Conservation (phyloP, 2,797 vertebrate genomes). For the Leuciscus waleckii region DNA sequence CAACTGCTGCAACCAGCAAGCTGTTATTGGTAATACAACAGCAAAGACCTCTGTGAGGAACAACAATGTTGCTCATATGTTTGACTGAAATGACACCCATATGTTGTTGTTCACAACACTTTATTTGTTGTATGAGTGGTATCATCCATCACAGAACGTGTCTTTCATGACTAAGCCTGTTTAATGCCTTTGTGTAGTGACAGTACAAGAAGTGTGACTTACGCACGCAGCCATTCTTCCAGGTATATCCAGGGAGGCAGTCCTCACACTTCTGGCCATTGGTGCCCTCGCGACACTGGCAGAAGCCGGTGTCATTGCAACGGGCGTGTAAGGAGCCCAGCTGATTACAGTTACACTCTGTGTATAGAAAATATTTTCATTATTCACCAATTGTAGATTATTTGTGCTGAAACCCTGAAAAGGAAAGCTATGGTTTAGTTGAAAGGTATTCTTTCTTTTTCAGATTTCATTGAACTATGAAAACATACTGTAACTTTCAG, state of each 20-base stretch:
- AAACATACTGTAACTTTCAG: not conserved
- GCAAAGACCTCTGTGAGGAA: conserved; percentile 27
- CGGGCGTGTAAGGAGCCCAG: conserved; percentile 86
- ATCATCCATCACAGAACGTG: conserved; percentile 2
- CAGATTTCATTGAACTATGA: conserved; percentile 6
- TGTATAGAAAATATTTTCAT: conserved; percentile 6
- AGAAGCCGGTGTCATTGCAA: conserved; percentile 89
- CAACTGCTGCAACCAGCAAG: conserved; percentile 1
- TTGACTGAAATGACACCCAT: conserved; percentile 21
- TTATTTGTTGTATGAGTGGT: not conserved
- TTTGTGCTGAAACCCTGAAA: not conserved
- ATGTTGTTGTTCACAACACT: conserved; percentile 38
- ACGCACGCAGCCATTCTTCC: conserved; percentile 87
- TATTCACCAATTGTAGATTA: not conserved
- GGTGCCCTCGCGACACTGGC: conserved; percentile 89
- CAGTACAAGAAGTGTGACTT: conserved; percentile 69
- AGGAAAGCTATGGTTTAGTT: not conserved
- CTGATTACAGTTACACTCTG: conserved; percentile 89
- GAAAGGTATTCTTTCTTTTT: not conserved
- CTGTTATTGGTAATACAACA: conserved; percentile 24
- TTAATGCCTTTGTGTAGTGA: conserved; percentile 7
- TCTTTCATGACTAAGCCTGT: conserved; percentile 23
- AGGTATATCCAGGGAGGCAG: conserved; percentile 88
- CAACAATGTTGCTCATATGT: conserved; percentile 40
- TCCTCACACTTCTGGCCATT: conserved; percentile 90